Base-by-base conservation (phyloP, 2,888 invertebrate species). In the Perizoma flavofasciatum region DNA sequence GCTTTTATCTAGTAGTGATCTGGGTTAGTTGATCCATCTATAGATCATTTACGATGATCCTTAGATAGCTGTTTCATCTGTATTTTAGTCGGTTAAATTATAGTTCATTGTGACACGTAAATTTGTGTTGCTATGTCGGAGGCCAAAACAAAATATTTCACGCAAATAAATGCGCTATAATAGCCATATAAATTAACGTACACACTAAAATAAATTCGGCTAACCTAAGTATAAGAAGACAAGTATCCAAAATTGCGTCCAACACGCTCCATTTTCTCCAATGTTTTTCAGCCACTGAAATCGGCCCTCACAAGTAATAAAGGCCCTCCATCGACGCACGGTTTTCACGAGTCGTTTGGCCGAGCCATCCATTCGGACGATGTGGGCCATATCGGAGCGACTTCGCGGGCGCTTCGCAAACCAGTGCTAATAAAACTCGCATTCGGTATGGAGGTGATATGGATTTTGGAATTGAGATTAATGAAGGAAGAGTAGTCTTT, bases 351-450 rank as follows among this genome's bases (percentile, higher is more conserved):
- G 50, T 43, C 50, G 51, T 56, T 55, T 40, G 56, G 22, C 8
- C 5, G 45, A 47, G 37, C 32, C 50, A 52, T 58, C 11, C 45
- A 33, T 55, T 59, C 33, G 48, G 53, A 7, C 39, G 39, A 53
- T 49, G 53, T 37, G 59, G 50, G 43, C 43, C 49, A 45, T 55
- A 55, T 51, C 47, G 22, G 41, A 35, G 41, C 53, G 53, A 49
- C 62, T 61, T 44, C 43, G 44, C 52, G 59, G 45, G 41, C 56
- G 56, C 51, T 53, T 59, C 49, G 50, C 59, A 46, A 46, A 39
- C 56, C 54, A 49, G 33, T 39, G 49, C 52, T 58, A 61, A 62
- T 66, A 66, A 64, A 66, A 64, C 49, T 55, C 53, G 43, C 48
- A 32, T 65, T 41, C 48, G 40, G 53, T 55, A 1, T 22, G 22